Base-by-base conservation (phyloP, 1,140 invertebrate genomes). In the Cardiocondyla obscurior region DNA sequence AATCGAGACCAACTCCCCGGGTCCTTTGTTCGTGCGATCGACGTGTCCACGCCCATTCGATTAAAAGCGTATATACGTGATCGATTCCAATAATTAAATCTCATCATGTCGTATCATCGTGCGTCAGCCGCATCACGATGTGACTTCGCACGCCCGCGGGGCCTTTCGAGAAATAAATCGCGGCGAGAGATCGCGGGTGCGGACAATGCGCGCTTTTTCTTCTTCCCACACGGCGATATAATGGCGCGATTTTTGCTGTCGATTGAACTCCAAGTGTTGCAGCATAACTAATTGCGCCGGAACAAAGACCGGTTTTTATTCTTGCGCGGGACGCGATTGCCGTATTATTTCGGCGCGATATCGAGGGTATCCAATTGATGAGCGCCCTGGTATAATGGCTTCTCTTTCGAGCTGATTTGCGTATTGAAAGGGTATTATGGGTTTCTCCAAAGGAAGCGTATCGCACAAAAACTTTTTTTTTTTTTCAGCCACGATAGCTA, bases 51-150 rank as follows among this genome's bases (percentile, higher is more conserved):
- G 89, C 91, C 90, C 90, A 91, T 73, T 62, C 91, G 91, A 92
- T 93, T 93, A 92, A 91, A 90, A 85, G 90, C 85, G 86, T 90
- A 89, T 77, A 89, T 90, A 89, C 73, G 65, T 87, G 86, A 91
- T 92, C 90, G 92, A 92, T 92, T 83, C 83, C 58, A 89, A 93
- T 93, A 93, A 93, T 92, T 92, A 93, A 93, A 94, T 90, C 85
- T 85, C 87, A 69, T 69, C 46, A 65, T 65, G 70, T 57, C 44
- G 58, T 77, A 76, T 77, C 77, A 73, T 73, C 67, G 19, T 81
- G 77, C 77, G 77, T 81, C 77, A 81, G 77, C 64, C 65, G 53
- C 67, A 60, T 81, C 46, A 58, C 67, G 39, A 33, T 73, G 44
- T 58, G 77, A 81, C 69, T 81, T 58, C 39, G 67, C 67, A 49